Base-by-base conservation (phyloP, 2,888 invertebrate species). In the Dynastes maya region DNA sequence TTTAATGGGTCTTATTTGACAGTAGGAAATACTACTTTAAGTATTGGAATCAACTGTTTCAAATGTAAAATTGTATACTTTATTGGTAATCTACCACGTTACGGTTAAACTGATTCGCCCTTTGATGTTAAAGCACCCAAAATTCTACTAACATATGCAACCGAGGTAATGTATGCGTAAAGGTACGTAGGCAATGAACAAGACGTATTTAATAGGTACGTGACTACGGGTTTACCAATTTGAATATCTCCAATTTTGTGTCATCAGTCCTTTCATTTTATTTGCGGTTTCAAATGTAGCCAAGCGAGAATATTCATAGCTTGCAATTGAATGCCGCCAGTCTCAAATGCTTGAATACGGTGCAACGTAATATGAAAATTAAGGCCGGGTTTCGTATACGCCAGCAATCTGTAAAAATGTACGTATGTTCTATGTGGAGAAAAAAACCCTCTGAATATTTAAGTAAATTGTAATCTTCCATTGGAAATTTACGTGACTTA, bases 281-380 rank as follows among this genome's bases (percentile, higher is more conserved):
- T 85, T 85, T 86, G 86, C 80, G 86, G 86, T 86, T 85, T 83
- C 82, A 79, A 77, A 86, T 85, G 85, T 85, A 87, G 83, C 86
- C 85, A 86, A 82, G 86, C 85, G 86, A 85, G 82, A 85, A 86
- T 84, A 82, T 81, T 84, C 82, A 85, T 86, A 86, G 86, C 86
- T 81, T 27, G n/a, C 82, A 77, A 81, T 79, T 82, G 84, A 85
- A 85, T 84, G 82, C 83, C 78, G 82, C 82, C 82, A 82, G 84
- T 82, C 84, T 84, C 84, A 76, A 82, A 84, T 85, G 32, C 32
- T 85, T 82, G 82, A 86, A 85, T 84, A 82, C 81, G 80, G 80
- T 82, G 85, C 6, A 85, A 85, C 83, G 83, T 84, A 85, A 86
- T 85, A 86, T 82, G 84, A 87, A 86, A 86, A 86, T 86, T 87